A percentile compares a stretch with the other conserved stretches of the same genome.
Conservation (phyloP, 2,888 invertebrate genomes). For the Bellardia pandia region DNA sequence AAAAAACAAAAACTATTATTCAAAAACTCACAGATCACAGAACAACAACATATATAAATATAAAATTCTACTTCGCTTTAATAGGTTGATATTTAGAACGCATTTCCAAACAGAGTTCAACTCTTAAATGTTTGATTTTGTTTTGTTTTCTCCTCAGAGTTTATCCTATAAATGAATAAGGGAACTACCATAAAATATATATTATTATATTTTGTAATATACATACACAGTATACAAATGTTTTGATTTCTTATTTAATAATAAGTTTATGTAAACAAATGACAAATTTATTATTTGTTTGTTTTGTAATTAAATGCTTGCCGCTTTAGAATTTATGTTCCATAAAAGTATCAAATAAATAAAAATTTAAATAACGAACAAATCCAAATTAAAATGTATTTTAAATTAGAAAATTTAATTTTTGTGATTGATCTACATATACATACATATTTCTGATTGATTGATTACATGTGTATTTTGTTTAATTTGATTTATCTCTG, state of each 20-base stretch:
- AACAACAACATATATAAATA: neutral
- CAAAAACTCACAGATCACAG: neutral
- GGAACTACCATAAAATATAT: constrained; percentile 4
- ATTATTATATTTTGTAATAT: too few relatives aligned
- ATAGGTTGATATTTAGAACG: constrained; percentile 69
- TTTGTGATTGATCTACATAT: neutral
- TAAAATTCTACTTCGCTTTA: constrained; percentile 38
- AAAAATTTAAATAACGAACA: constrained; percentile 17
- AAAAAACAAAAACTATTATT: neutral
- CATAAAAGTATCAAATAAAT: constrained; percentile 44
- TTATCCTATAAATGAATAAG: constrained; percentile 9
- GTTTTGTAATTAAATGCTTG: constrained; percentile 39
- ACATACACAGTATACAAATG: constrained; percentile 10
- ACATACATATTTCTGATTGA: neutral
- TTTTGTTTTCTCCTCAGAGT: constrained; percentile 22
- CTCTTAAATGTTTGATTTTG: constrained; percentile 72
- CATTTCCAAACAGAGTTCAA: constrained; percentile 80
- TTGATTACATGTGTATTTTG: neutral
- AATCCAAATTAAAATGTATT: constrained; percentile 37
- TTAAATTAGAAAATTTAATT: constrained; percentile 15
- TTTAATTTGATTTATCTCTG: neutral
- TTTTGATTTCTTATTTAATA: constrained; percentile 14
- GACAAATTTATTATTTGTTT: constrained; percentile 26
- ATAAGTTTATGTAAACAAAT: constrained; percentile 25
- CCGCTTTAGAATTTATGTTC: constrained; percentile 25